Evolutionary conservation across 2,113 vertebrate genomes (phyloP), one percentile per base, ranked within the genome.

Genomic region (Crotalus horridus): DNA sequence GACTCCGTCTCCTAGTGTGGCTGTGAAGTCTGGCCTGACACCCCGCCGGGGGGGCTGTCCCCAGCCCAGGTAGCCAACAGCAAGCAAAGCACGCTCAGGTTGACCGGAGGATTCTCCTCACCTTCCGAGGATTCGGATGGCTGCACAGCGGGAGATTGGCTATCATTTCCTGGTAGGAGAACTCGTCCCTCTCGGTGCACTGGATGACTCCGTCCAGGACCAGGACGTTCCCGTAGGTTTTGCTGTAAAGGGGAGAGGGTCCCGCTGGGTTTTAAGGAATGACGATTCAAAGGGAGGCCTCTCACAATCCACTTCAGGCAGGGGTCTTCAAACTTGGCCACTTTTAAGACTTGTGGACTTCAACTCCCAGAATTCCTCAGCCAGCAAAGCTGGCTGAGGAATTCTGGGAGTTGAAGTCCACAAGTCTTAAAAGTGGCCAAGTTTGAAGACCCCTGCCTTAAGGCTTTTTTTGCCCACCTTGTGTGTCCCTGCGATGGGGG

Each of bases 151-250:
- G 98, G 69, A 99, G 98, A 97, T 99, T 99, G 92, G 99, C 99
- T 8, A 99, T 99, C 99, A 99, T 99, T 97, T 99, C 99, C 91
- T 99, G 99, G 96, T 99, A 99, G 81, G 99, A 98, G 96, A 99
- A 99, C 96, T 99, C 99, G 86, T 99, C 99, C 33, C 99, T 97
- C 96, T 99, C 99, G 0, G 99, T 99, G 97, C 99, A 99, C 95
- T 99, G 99, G 96, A 99, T 99, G 93, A 99, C 98, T 29, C 99
- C 99, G 90, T 99, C 99, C 95, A 99, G 96, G 91, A 99, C 98
- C 96, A 99, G 96, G 55, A 99, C 99, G 56, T 99, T 99, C 26
- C 99, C 99, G 88, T 99, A 99, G 4, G 98, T 98, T 97, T 99
- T 99, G 96, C 99, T 99, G 98, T 21, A 94, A 74, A 94, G 92